phyloP scores from a whole-genome alignment of 1,140 invertebrate genomes.

The Camponotus pennsylvanicus region DNA sequence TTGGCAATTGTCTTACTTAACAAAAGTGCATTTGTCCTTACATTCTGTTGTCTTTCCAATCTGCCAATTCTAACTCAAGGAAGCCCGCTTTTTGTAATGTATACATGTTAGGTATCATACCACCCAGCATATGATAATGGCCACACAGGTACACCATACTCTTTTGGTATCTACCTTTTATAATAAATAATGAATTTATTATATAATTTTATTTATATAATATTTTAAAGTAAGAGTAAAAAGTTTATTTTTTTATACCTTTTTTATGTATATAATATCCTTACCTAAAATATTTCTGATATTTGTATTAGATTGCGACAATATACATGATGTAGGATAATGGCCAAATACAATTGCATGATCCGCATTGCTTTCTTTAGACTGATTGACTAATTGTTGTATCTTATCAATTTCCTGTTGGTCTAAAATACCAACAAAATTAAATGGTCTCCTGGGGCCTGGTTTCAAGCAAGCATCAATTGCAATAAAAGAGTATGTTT shows the following conservation, averaged over 20 bases:
- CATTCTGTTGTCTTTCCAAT: slow-evolving; percentile 97
- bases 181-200: slow-evolving; percentile 6
- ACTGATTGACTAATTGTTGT: slow-evolving; percentile 85
- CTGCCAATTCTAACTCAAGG: slow-evolving; percentile 95
- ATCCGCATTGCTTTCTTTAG: slow-evolving; percentile 84
- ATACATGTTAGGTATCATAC: slow-evolving; percentile 94
- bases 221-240: too few species aligned
- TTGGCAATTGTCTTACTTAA: background rate
- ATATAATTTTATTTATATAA: background rate
- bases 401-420: slow-evolving; percentile 88
- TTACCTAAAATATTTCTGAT: slow-evolving; percentile 87
- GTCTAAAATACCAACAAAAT: slow-evolving; percentile 94
- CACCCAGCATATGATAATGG: slow-evolving; percentile 95
- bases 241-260: too few species aligned
- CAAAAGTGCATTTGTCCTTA: slow-evolving; percentile 83
- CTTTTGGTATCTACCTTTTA: slow-evolving; percentile 83
- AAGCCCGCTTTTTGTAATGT: slow-evolving; percentile 94
- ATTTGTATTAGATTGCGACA: slow-evolving; percentile 88
- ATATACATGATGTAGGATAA: slow-evolving; percentile 96
- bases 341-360: slow-evolving; percentile 96
- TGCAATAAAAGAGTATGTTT: slow-evolving; percentile 93
- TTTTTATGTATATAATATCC: background rate
- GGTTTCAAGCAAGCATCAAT: slow-evolving; percentile 96
- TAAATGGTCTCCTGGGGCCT: slow-evolving; percentile 95
- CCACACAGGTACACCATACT: slow-evolving; percentile 95